Conservation (phyloP, 2,113 vertebrate species). For the Azemiops feae region DNA sequence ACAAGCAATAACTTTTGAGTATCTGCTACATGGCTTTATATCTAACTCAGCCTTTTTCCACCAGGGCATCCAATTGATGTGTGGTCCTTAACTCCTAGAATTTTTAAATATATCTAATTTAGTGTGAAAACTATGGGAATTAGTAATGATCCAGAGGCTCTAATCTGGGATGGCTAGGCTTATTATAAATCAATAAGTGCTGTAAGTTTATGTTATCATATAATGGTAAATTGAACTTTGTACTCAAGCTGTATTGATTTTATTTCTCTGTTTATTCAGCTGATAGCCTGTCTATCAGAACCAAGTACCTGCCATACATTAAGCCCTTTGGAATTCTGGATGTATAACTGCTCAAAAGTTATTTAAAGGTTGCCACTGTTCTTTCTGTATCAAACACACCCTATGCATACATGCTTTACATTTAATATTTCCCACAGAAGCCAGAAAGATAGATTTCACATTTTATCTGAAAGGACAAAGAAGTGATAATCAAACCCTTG, state of each 20-base stretch:
- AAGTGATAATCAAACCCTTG: slow-evolving; percentile 4
- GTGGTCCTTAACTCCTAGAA: not conserved
- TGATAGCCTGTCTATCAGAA: not conserved
- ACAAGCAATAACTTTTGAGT: not conserved
- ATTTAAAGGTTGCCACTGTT: not conserved
- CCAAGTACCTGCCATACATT: not conserved
- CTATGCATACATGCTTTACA: not conserved
- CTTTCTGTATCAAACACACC: not conserved
- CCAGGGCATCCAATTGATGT: not conserved
- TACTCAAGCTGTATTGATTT: not conserved
- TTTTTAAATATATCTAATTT: not conserved
- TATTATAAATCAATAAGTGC: not conserved
- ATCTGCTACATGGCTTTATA: not conserved
- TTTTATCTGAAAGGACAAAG: slow-evolving; percentile 11
- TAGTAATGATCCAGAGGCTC: not conserved
- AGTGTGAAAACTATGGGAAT: not conserved
- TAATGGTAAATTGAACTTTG: not conserved
- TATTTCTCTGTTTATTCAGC: not conserved
- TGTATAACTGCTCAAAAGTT: not conserved
- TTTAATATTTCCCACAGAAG: slow-evolving; percentile 13
- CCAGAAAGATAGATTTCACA: not conserved
- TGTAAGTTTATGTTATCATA: not conserved
- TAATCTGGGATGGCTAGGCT: not conserved
- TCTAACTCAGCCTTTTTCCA: not conserved
- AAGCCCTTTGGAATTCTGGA: not conserved